A percentile compares a stretch with the other conserved stretches of the same genome.
Evolutionary conservation across 2,888 invertebrate species (phyloP).

Genomic region (Eristalinus aeneus): DNA sequence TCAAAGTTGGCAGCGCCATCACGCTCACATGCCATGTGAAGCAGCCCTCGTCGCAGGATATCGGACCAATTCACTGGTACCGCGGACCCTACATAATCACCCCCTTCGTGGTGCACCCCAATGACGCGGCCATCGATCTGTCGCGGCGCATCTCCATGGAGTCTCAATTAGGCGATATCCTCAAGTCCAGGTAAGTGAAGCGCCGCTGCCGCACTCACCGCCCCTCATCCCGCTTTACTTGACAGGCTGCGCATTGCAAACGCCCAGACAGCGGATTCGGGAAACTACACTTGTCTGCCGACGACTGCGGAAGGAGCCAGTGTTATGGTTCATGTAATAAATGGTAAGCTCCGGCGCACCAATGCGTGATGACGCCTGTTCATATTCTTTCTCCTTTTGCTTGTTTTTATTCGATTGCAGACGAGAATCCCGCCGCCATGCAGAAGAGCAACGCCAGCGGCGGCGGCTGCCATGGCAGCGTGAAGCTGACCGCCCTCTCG

Average conservation of each 20-base stretch:
- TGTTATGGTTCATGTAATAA: constrained; percentile 93
- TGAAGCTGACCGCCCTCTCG: constrained; percentile 28
- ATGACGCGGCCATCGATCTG: constrained; percentile 79
- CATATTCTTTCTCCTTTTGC: not conserved
- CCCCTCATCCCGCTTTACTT: constrained; percentile 7
- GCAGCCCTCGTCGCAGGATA: constrained; percentile 85
- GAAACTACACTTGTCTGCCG: constrained; percentile 94
- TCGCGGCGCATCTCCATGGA: constrained; percentile 79
- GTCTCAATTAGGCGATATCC: constrained; percentile 83
- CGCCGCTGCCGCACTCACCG: constrained; percentile 3
- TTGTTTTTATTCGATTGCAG: constrained; percentile 66
- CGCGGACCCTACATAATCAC: constrained; percentile 82
- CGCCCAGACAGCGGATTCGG: constrained; percentile 89
- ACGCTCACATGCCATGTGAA: constrained; percentile 87
- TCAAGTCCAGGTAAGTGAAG: constrained; percentile 84
- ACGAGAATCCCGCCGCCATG: constrained; percentile 79
- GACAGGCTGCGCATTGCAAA: constrained; percentile 86
- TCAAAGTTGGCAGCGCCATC: constrained; percentile 88
- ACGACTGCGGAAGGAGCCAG: constrained; percentile 92
- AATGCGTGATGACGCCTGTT: constrained; percentile 23
- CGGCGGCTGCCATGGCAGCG: constrained; percentile 35
- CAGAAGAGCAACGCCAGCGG: constrained; percentile 75
- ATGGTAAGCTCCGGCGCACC: constrained; percentile 84
- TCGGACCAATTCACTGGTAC: constrained; percentile 88
- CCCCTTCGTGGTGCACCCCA: constrained; percentile 79